These are phyloP conservation scores for Nemapogon koenigi DNA, from an alignment of 2,888 invertebrate species.

Conservation along the genomic window DNA sequence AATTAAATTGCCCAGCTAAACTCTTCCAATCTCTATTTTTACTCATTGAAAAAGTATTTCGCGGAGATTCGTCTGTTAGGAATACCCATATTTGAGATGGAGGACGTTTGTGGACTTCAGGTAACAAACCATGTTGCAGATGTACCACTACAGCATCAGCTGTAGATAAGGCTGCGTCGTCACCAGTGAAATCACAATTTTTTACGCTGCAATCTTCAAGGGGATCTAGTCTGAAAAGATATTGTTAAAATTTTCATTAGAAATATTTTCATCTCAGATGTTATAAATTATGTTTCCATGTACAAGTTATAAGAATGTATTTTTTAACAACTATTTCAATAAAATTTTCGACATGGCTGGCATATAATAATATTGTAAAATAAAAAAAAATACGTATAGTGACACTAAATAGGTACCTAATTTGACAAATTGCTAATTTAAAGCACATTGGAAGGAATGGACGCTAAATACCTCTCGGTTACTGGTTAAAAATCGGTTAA, in stretches of 20 bases:
- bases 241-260: slow-evolving; percentile 8
- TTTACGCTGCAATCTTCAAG: slow-evolving; percentile 65
- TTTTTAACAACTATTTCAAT: too few relatives aligned
- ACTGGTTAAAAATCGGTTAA: too few relatives aligned
- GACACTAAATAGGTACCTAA: too few relatives aligned
- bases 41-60: slow-evolving; percentile 57
- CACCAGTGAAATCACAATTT: slow-evolving; percentile 68
- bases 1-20: slow-evolving; percentile 70
- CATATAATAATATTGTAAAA: too few relatives aligned
- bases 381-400: too few relatives aligned
- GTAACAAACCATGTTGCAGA: slow-evolving; percentile 47
- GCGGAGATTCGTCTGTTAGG: slow-evolving; percentile 72
- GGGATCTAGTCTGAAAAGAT: slow-evolving; percentile 50
- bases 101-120: slow-evolving; percentile 26
- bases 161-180: slow-evolving; percentile 38
- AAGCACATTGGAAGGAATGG: too few relatives aligned
- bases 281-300: too few relatives aligned
- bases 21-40: slow-evolving; percentile 31
- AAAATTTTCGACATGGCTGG: too few relatives aligned
- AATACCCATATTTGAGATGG: slow-evolving; percentile 72
- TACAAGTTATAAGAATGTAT: too few relatives aligned
- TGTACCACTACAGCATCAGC: slow-evolving; percentile 70
- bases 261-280: too few relatives aligned
- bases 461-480: too few relatives aligned
- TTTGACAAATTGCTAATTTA: too few relatives aligned